Base-by-base conservation (phyloP, 2,797 vertebrate species). In the Labeo calbasu region DNA sequence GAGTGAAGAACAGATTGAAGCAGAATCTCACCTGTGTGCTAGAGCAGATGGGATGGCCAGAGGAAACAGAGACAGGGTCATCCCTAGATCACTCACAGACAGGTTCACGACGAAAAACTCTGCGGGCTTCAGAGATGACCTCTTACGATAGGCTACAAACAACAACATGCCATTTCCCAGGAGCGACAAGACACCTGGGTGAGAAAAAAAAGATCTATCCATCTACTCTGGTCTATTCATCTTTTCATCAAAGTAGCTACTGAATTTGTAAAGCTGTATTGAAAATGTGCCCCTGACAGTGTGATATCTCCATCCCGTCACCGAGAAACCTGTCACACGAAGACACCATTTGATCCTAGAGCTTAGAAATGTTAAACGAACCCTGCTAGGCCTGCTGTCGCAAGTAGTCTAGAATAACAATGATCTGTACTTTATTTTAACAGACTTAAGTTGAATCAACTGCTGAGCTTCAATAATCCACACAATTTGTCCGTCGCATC, bases 91-190 rank as follows among this genome's bases (percentile, higher is more conserved):
- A 76, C 95, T 96, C 25, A 96, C n/a, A 19, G 95, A 94, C 1
- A 96, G 91, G 88, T 96, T 96, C 89, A 95, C 88, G 79, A 96
- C 95, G 87, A 96, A 96, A 89, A 92, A 94, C 91, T 96, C 95
- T 0, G 94, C 94, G 2, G 95, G 94, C 87, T 96, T 96, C 87
- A 96, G 87, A 53, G 94, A 86, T 32, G 93, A 93, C 86, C 92
- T 96, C 86, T 95, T 96, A 90, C 93, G 95, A 87, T 94, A 95
- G 75, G 94, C 95, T 59, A 96, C 81, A 13, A 94, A 95, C 5
- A 96, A 87, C 50, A 96, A 88, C 4, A 88, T 89, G 88, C 89
- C 92, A 90, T 96, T 96, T 12, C 95, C 95, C 86, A 94, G 91
- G 36, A 96, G 85, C 12, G 95, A 95, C 69, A 91, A 95, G 9